These are phyloP conservation scores for Lepilemur septentrionalis DNA, from an alignment of 2,797 vertebrate genomes.

Conservation along the genomic window DNA sequence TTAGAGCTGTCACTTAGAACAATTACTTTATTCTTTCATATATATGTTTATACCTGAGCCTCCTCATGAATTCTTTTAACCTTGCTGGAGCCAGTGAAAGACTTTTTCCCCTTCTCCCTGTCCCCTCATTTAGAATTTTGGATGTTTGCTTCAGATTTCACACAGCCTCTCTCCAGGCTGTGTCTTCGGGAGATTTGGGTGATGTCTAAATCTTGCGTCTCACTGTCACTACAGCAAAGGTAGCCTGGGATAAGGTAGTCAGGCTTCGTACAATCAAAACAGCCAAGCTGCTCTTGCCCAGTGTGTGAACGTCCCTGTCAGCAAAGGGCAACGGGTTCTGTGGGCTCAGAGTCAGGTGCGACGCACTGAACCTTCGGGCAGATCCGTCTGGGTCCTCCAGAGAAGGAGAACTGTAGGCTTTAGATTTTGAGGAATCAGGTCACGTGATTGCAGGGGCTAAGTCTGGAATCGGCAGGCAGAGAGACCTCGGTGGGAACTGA, in stretches of 20 bases:
- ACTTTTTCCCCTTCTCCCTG: not conserved
- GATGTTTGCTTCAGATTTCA: not conserved
- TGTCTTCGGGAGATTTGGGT: too few species aligned
- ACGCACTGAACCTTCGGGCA: accelerated
- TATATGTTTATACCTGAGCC: not conserved
- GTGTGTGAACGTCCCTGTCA: accelerated
- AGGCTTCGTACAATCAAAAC: accelerated
- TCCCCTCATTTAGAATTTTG: not conserved
- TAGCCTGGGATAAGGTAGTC: accelerated
- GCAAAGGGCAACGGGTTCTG: not conserved
- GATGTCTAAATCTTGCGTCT: not conserved
- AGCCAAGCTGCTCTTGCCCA: not conserved
- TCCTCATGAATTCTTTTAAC: not conserved
- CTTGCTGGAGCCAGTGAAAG: not conserved
- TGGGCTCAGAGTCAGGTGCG: not conserved
- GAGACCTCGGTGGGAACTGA: not conserved
- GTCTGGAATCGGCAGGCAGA: not conserved
- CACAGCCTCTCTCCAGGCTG: accelerated
- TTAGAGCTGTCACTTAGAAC: not conserved
- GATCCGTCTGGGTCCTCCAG: not conserved
- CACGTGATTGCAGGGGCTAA: accelerated
- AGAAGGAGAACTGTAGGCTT: accelerated
- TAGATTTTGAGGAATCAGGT: accelerated
- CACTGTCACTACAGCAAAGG: accelerated
- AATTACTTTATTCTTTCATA: not conserved